phyloP scores from a whole-genome alignment of 2,888 invertebrate genomes.

The Coronaproctus castanopsis region DNA sequence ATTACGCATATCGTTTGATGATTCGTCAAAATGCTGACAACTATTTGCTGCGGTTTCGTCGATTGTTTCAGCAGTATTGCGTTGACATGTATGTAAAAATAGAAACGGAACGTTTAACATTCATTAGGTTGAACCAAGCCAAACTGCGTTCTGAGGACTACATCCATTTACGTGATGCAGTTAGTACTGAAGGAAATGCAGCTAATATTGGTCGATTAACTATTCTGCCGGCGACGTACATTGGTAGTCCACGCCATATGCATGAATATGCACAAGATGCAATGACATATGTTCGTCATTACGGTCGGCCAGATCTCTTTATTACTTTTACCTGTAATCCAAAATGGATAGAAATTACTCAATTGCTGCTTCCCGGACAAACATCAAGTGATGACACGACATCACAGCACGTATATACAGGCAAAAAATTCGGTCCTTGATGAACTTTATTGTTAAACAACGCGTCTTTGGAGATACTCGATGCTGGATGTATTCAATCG shows the following conservation, averaged over 20 bases:
- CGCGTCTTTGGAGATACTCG: not conserved
- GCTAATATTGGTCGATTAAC: slow-evolving; percentile 19
- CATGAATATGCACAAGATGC: slow-evolving; percentile 24
- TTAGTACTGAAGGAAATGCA: slow-evolving; percentile 19
- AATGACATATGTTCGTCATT: slow-evolving; percentile 22
- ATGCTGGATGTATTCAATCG: not conserved
- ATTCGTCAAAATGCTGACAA: slow-evolving; percentile 18
- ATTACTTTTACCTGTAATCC: slow-evolving; percentile 22
- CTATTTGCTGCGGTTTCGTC: slow-evolving; percentile 18
- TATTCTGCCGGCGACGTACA: slow-evolving; percentile 22
- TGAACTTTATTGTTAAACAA: not conserved
- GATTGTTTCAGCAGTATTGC: slow-evolving; percentile 24
- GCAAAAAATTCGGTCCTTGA: not conserved
- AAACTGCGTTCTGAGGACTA: slow-evolving; percentile 21
- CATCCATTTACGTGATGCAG: slow-evolving; percentile 22
- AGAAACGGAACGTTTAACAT: slow-evolving; percentile 24
- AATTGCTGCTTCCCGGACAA: slow-evolving; percentile 16
- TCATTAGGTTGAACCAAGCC: slow-evolving; percentile 22
- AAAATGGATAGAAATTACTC: slow-evolving; percentile 21
- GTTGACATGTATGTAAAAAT: slow-evolving; percentile 25
- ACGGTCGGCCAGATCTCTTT: slow-evolving; percentile 21
- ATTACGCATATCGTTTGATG: slow-evolving; percentile 21
- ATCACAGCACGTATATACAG: slow-evolving; percentile 6
- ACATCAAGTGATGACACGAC: slow-evolving; percentile 3
- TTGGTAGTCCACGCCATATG: slow-evolving; percentile 22